phyloP scores from a whole-genome alignment of 2,797 vertebrate species.

The Xenentodon cancila region DNA sequence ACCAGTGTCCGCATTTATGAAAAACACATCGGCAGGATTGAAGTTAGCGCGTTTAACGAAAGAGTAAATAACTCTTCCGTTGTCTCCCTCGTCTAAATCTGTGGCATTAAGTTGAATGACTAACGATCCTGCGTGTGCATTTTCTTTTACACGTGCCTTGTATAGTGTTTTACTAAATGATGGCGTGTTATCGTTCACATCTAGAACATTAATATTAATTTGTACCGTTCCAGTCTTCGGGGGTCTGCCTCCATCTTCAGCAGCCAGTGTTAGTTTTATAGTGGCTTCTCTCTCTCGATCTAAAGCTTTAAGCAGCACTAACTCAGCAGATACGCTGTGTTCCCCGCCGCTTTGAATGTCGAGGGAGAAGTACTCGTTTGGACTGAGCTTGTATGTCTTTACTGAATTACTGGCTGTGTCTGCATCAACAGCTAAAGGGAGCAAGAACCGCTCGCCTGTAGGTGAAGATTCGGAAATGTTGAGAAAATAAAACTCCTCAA shows the following conservation, averaged over 20 bases:
- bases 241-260: slow-evolving; percentile 82
- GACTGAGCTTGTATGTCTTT: slow-evolving; percentile 80
- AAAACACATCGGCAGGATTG: slow-evolving; percentile 53
- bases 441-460: slow-evolving; percentile 76
- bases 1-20: slow-evolving; percentile 66
- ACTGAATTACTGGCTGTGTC: slow-evolving; percentile 81
- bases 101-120: slow-evolving; percentile 63
- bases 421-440: slow-evolving; percentile 80
- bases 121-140: slow-evolving; percentile 34
- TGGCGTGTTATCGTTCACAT: slow-evolving; percentile 83
- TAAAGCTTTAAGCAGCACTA: slow-evolving; percentile 78
- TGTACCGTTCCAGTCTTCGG: slow-evolving; percentile 72
- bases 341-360: slow-evolving; percentile 69
- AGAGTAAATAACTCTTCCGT: slow-evolving; percentile 74
- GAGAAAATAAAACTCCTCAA: slow-evolving; percentile 52
- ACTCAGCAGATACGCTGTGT: slow-evolving; percentile 72
- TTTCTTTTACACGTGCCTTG: slow-evolving; percentile 78
- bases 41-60: slow-evolving; percentile 68
- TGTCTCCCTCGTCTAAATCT: slow-evolving; percentile 72
- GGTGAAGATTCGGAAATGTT: slow-evolving; percentile 79
- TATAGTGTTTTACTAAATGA: slow-evolving; percentile 75
- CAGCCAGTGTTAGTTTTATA: slow-evolving; percentile 73
- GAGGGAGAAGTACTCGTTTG: slow-evolving; percentile 80
- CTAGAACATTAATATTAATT: slow-evolving; percentile 76
- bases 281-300: slow-evolving; percentile 78